Percentiles rank a stretch among this genome's conserved stretches.
These are phyloP conservation scores for Phytoseiulus persimilis DNA, from an alignment of 2,888 invertebrate genomes.

Conservation along the genomic window DNA sequence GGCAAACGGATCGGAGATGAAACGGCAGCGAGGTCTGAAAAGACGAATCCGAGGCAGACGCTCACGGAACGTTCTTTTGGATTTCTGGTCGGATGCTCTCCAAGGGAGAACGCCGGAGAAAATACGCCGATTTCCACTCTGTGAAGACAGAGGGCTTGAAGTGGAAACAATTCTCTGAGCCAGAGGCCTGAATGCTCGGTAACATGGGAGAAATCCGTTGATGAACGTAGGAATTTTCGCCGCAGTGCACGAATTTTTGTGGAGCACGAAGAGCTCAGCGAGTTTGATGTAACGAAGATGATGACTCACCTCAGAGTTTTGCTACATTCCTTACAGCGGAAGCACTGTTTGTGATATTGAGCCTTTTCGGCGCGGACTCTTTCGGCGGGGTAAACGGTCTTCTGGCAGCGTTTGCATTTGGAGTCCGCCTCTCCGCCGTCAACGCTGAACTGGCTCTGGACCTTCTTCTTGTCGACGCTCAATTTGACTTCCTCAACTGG, in stretches of 20 bases:
- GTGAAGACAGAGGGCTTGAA: too few species aligned
- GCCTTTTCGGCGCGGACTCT: slow-evolving; percentile 81
- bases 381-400: slow-evolving; percentile 93
- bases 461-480: slow-evolving; percentile 27
- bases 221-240: too few species aligned
- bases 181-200: too few species aligned
- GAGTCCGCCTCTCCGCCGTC: slow-evolving; percentile 46
- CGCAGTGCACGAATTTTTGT: not conserved
- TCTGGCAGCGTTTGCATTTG: slow-evolving; percentile 72
- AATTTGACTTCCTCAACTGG: slow-evolving; percentile 29
- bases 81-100: too few species aligned
- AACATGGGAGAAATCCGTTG: too few species aligned
- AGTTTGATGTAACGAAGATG: not conserved
- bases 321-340: slow-evolving; percentile 82
- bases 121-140: too few species aligned
- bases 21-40: too few species aligned
- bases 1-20: too few species aligned
- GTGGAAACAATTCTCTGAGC: too few species aligned
- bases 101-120: too few species aligned
- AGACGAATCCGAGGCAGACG: too few species aligned
- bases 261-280: not conserved
- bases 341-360: slow-evolving; percentile 88
- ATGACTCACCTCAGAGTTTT: slow-evolving; percentile 74
- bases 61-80: too few species aligned
- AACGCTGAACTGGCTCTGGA: slow-evolving; percentile 34